These are phyloP conservation scores for Muscicapa comitata DNA, from an alignment of 2,797 vertebrate genomes.

Conservation along the genomic window DNA sequence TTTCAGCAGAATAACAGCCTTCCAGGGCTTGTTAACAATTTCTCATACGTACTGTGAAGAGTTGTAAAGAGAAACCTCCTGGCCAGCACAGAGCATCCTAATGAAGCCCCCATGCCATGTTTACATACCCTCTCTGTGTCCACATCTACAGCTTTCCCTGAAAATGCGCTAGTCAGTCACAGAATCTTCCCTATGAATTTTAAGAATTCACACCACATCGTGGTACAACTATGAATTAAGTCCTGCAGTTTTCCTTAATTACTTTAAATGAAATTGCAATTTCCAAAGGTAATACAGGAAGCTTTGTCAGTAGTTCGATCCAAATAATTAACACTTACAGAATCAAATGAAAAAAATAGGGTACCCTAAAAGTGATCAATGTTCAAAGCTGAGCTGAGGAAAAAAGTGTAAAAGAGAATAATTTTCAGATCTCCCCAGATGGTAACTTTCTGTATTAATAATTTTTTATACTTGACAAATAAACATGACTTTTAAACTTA, in stretches of 20 bases:
- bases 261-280: not conserved
- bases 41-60: not conserved
- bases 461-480: slow-evolving; percentile 4
- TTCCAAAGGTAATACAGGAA: not conserved
- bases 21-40: not conserved
- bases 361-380: not conserved
- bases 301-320: not conserved
- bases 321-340: not conserved
- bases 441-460: not conserved
- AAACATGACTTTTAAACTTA: slow-evolving; percentile 42
- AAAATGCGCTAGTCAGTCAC: not conserved
- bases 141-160: not conserved
- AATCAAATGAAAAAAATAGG: not conserved
- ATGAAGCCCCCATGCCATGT: not conserved
- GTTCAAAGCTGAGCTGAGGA: not conserved
- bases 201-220: not conserved
- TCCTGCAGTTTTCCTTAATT: not conserved
- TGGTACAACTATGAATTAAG: not conserved
- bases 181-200: not conserved
- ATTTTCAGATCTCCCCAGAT: not conserved
- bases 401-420: not conserved
- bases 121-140: not conserved
- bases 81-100: not conserved
- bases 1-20: not conserved
- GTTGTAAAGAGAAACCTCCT: not conserved